Conservation (phyloP, 2,797 vertebrate genomes). For the Morus bassanus region DNA sequence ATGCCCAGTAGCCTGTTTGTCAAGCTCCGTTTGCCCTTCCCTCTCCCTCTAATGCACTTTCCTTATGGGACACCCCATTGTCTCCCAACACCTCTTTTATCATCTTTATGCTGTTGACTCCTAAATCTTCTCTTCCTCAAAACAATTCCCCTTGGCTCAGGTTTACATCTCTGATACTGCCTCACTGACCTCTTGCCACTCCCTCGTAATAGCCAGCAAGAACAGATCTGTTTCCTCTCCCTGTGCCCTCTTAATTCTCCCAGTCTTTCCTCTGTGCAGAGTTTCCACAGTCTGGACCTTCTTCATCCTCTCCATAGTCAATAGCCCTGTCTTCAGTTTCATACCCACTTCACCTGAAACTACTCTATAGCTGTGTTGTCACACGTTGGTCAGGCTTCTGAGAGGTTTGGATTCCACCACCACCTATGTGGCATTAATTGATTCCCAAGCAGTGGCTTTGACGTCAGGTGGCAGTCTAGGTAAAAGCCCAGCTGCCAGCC, state of each 20-base stretch:
- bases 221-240: background rate
- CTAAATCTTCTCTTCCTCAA: background rate
- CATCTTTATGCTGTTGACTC: background rate
- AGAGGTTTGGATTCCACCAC: background rate
- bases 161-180: background rate
- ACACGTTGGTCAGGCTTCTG: background rate
- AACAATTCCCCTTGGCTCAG: background rate
- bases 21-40: background rate
- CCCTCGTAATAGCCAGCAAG: background rate
- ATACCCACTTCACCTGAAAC: background rate
- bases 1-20: background rate
- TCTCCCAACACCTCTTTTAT: background rate
- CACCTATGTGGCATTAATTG: background rate
- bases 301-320: background rate
- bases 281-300: background rate
- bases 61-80: background rate
- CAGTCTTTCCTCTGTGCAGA: background rate
- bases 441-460: background rate
- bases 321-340: background rate
- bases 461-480: background rate
- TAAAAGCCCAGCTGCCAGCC: background rate
- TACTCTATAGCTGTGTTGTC: background rate
- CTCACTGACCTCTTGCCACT: background rate
- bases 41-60: background rate
- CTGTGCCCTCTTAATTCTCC: background rate